Evolutionary conservation across 2,888 invertebrate species (phyloP).

Genomic region (Drosophila mimica): DNA sequence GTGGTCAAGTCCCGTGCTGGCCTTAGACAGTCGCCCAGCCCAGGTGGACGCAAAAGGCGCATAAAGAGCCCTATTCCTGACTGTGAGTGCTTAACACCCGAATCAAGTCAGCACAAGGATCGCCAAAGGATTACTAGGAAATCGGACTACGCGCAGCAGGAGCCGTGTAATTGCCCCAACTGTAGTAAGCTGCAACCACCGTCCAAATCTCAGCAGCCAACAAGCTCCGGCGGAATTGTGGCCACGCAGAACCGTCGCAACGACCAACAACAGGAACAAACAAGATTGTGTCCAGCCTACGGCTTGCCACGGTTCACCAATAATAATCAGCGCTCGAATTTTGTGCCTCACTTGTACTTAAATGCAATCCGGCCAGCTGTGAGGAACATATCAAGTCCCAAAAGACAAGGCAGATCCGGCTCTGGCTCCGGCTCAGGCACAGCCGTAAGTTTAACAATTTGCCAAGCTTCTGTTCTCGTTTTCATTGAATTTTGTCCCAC

Average conservation of each 20-base stretch:
- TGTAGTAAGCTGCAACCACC: neutral
- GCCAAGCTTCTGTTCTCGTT: neutral
- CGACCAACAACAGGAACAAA: neutral
- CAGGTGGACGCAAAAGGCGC: neutral
- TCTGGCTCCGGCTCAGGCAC: neutral
- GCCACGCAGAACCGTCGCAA: neutral
- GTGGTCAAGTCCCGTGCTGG: conserved; percentile 8
- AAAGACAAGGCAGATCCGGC: neutral
- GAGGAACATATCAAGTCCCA: neutral
- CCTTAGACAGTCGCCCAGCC: neutral
- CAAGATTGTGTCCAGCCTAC: neutral
- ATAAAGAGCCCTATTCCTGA: neutral
- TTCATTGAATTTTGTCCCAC: neutral
- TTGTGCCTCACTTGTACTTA: neutral
- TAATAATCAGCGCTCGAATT: neutral
- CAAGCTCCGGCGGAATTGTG: neutral
- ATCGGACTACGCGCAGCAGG: neutral
- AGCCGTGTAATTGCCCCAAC: neutral
- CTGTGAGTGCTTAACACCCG: neutral
- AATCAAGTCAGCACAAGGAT: neutral
- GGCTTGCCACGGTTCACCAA: neutral
- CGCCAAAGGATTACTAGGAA: neutral
- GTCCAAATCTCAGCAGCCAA: neutral
- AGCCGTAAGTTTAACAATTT: neutral
- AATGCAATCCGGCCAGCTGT: neutral